Percentiles rank a stretch among this genome's conserved stretches.
These are phyloP conservation scores for Teleiodes luculella DNA, from an alignment of 2,888 invertebrate genomes.

Conservation along the genomic window DNA sequence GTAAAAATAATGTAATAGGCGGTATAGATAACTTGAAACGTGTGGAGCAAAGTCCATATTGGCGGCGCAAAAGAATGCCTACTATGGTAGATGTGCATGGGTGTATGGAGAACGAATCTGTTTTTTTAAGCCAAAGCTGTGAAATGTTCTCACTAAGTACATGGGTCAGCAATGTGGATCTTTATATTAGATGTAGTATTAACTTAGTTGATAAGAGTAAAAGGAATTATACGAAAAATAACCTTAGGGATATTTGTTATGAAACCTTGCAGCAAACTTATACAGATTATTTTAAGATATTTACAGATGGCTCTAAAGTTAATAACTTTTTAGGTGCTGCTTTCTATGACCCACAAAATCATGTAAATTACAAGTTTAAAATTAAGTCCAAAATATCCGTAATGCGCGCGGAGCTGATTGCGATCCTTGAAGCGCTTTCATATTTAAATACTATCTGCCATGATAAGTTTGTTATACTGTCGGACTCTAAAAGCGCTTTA, in stretches of 20 bases:
- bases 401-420: background rate
- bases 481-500: conserved; percentile 21
- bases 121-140: background rate
- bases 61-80: background rate
- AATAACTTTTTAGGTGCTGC: background rate
- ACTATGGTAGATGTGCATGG: background rate
- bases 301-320: background rate
- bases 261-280: background rate
- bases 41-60: background rate
- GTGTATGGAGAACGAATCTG: background rate
- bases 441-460: conserved; percentile 8
- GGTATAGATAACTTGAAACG: background rate
- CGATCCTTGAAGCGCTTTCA: conserved; percentile 17
- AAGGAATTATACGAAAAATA: background rate
- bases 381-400: background rate
- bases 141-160: background rate
- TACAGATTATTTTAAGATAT: background rate
- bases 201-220: background rate
- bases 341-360: background rate
- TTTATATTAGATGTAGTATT: background rate
- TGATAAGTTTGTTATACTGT: conserved; percentile 19
- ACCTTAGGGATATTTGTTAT: background rate
- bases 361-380: background rate
- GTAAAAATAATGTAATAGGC: background rate
- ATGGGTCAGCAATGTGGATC: too few relatives aligned